phyloP scores from a whole-genome alignment of 2,888 invertebrate genomes.

The Bhutanitis thaidina region DNA sequence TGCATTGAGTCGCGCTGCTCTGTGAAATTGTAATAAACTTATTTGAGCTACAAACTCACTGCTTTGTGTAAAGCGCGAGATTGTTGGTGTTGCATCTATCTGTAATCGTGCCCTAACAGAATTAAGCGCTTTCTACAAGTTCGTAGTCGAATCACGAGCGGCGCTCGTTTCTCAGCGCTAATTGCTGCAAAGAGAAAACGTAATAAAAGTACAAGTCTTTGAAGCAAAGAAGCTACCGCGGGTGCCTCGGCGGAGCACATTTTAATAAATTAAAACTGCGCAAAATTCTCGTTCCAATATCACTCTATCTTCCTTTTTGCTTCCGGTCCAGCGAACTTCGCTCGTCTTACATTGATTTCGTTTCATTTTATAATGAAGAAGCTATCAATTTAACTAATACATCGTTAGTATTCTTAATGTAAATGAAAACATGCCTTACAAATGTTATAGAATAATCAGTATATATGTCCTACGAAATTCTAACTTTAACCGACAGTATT shows the following conservation, averaged over 20 bases:
- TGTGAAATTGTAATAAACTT: constrained; percentile 58
- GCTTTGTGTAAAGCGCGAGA: constrained; percentile 54
- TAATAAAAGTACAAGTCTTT: constrained; percentile 75
- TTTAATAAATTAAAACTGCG: constrained; percentile 78
- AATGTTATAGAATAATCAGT: too few species aligned
- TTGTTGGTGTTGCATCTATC: constrained; percentile 56
- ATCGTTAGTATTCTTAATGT: constrained; percentile 26
- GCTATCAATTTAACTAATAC: constrained; percentile 47
- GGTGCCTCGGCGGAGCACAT: constrained; percentile 59
- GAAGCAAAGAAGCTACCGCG: constrained; percentile 64
- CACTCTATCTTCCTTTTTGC: constrained; percentile 62
- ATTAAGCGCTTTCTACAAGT: constrained; percentile 65
- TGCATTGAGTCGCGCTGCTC: constrained; percentile 40
- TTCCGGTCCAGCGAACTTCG: constrained; percentile 39
- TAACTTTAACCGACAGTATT: too few species aligned
- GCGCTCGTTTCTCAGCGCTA: constrained; percentile 62
- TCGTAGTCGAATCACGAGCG: constrained; percentile 55
- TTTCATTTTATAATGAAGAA: constrained; percentile 46
- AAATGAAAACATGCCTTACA: constrained; percentile 4
- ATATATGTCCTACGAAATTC: too few species aligned
- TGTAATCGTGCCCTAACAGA: constrained; percentile 60
- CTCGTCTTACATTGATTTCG: constrained; percentile 54
- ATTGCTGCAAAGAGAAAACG: constrained; percentile 72
- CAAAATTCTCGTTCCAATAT: constrained; percentile 72
- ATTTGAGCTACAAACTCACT: constrained; percentile 56